Evolutionary conservation across 2,797 vertebrate species (phyloP), one percentile per base, ranked within the genome.

Genomic region (Pseudocheirus occidentalis): DNA sequence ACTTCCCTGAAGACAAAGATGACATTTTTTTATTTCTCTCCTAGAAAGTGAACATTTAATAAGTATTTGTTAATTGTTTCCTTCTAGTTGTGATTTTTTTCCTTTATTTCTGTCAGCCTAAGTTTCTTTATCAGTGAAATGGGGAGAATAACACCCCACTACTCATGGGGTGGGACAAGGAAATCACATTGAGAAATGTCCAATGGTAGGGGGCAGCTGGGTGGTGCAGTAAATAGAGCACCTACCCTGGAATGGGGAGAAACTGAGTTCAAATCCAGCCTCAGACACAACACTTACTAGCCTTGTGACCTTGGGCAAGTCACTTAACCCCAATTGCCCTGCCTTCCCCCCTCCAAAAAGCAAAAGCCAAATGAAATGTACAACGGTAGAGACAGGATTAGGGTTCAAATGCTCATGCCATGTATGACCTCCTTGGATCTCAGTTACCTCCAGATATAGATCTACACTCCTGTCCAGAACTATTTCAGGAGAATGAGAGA

Each of bases 91-190:
- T 50, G 40, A 46, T 10, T 81, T 21, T n/a, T 13, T 50, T 52
- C 28, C 28, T 16, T n/a, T 90, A 29, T 89, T 46, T 93, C 55
- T 90, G 54, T 34, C 91, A 31, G 95, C 46, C 13, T 94, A 55
- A 94, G 91, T 97, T 95, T 94, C 93, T 21, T 94, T 54, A 95
- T 40, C 53, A 95, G 93, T 94, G 90, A 96, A 94, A 95, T 58
- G 24, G 28, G 90, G 92, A 13, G 87, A 87, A 81, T 56, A 93
- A 94, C 18, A 93, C 57, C 46, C 21, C 73, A 81, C n/a, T 10
- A 81, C 6, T 46, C 7, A 46, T 18, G 9, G 66, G 18, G 66
- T 81, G 9, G 10, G 7, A 21, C 10, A 3, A 81, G 40, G 40
- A 87, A 46, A 87, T 87, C 40, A 50, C 62, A 27, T 87, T 87